A percentile compares a stretch with the other conserved stretches of the same genome.
Conservation (phyloP, 2,797 vertebrate species). For the Microtus agrestis region DNA sequence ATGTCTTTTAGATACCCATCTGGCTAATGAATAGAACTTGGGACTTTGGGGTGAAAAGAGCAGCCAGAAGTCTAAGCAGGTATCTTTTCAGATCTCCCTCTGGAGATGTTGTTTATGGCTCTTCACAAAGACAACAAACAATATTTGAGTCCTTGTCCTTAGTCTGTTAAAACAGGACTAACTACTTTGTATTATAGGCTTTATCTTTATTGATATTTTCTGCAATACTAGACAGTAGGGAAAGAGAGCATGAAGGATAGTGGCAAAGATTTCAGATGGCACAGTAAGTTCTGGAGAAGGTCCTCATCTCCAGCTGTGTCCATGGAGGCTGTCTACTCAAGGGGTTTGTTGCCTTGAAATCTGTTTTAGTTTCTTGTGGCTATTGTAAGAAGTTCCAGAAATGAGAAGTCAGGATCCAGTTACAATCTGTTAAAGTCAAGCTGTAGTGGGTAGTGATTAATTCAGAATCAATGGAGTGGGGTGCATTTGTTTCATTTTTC, state of each 20-base stretch:
- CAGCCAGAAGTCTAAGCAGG: background rate
- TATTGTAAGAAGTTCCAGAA: background rate
- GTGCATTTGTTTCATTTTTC: background rate
- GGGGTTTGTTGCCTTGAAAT: background rate
- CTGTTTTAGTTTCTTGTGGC: background rate
- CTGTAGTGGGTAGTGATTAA: background rate
- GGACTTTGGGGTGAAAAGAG: background rate
- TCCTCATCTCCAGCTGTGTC: background rate
- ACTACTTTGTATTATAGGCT: background rate
- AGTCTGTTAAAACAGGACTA: background rate
- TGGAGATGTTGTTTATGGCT: background rate
- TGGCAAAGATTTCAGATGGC: no score
- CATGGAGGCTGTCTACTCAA: no score
- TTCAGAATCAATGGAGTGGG: background rate
- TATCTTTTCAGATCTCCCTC: background rate
- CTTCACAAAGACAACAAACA: background rate
- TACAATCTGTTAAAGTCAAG: background rate
- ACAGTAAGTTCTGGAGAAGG: background rate
- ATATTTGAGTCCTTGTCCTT: background rate
- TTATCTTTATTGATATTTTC: background rate
- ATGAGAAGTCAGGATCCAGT: background rate
- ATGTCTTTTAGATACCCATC: no score
- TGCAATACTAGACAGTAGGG: background rate
- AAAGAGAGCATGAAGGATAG: background rate
- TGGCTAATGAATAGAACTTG: background rate